Percentiles rank a stretch among this genome's conserved stretches.
Evolutionary conservation across 2,888 invertebrate species (phyloP).

Genomic region (Microchrysa polita): DNA sequence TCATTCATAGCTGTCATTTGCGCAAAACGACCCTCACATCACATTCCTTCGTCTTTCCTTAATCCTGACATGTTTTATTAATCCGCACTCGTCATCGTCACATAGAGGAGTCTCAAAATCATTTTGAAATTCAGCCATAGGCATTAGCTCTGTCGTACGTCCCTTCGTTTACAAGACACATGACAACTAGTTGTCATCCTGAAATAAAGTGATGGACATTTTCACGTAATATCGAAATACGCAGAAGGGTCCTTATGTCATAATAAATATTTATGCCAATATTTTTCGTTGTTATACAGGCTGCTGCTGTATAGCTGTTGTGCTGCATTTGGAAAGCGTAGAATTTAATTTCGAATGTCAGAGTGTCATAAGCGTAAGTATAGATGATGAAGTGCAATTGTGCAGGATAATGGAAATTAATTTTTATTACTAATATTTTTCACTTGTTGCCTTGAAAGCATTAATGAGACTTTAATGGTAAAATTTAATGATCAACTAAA

Average conservation of each 20-base stretch:
- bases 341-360: slow-evolving; percentile 1
- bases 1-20: slow-evolving; percentile 18
- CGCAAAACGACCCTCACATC: background rate
- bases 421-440: no score
- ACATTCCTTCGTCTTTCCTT: background rate
- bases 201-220: slow-evolving; percentile 8
- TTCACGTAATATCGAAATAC: background rate
- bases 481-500: no score
- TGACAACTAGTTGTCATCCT: slow-evolving; percentile 19
- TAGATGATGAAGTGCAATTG: no score
- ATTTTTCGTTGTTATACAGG: background rate
- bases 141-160: slow-evolving; percentile 6
- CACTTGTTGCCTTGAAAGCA: no score
- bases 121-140: slow-evolving; percentile 28
- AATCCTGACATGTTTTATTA: slow-evolving; percentile 17
- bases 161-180: slow-evolving; percentile 7
- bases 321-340: background rate
- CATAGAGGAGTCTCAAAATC: background rate
- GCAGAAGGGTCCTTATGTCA: background rate
- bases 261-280: slow-evolving; percentile 20
- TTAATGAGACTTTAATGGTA: no score
- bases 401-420: no score
- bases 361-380: background rate
- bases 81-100: slow-evolving; percentile 25
- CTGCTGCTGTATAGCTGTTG: background rate